Percentiles rank a stretch among this genome's conserved stretches.
Evolutionary conservation across 2,888 invertebrate species (phyloP).

Genomic region (Heliconius cydno): DNA sequence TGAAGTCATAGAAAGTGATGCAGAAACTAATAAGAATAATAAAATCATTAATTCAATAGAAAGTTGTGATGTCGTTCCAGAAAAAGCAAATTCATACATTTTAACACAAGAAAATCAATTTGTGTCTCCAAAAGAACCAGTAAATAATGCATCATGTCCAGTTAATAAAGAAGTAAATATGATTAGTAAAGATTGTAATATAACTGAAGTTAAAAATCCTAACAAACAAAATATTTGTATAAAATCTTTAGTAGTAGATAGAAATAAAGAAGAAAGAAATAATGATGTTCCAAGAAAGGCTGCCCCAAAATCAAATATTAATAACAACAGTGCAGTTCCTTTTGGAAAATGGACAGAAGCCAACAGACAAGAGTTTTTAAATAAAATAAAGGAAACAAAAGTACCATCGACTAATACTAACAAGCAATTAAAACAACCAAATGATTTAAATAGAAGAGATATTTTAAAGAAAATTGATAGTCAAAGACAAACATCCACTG

Average conservation of each 20-base stretch:
- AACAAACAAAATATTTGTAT: conserved; percentile 13
- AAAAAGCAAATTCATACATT: not conserved
- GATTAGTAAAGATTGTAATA: conserved; percentile 1
- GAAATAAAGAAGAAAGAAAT: conserved; percentile 34
- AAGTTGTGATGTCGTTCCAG: too few relatives aligned
- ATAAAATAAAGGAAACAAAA: conserved; percentile 74
- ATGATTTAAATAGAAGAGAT: conserved; percentile 77
- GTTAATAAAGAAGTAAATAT: not conserved
- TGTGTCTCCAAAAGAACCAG: not conserved
- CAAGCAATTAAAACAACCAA: conserved; percentile 75
- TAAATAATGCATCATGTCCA: not conserved
- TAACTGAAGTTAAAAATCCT: not conserved
- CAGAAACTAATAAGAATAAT: not conserved
- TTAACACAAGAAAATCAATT: conserved; percentile 2
- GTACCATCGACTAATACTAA: conserved; percentile 63
- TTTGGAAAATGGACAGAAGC: conserved; percentile 80
- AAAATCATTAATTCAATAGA: not conserved
- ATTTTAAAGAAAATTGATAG: conserved; percentile 76
- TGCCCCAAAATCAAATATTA: conserved; percentile 60
- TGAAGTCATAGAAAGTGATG: not conserved
- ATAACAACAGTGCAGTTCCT: conserved; percentile 71
- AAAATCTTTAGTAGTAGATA: conserved; percentile 19
- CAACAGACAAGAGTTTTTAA: conserved; percentile 75
- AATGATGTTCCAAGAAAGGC: conserved; percentile 47
- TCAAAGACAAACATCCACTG: conserved; percentile 65